phyloP scores from a whole-genome alignment of 2,113 vertebrate genomes.

The Columbina picui region DNA sequence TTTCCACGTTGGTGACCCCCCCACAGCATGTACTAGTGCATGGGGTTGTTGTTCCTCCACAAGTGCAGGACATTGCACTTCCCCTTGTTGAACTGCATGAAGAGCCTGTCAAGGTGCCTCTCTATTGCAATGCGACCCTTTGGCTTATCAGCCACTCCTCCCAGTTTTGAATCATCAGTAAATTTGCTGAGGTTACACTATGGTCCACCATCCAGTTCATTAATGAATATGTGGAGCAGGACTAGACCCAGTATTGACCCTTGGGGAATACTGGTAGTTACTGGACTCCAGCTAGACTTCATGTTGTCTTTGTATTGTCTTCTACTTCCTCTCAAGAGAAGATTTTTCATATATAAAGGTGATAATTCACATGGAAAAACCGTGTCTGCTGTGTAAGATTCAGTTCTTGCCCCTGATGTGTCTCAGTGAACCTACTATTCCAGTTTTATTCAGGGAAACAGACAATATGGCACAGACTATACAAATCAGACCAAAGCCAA shows the following conservation, averaged over 20 bases:
- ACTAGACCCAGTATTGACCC: too few species aligned
- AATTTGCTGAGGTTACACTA: too few species aligned
- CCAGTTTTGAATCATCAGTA: too few species aligned
- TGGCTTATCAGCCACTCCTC: too few species aligned
- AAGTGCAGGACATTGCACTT: too few species aligned
- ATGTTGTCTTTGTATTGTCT: neutral
- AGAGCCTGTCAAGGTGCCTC: too few species aligned
- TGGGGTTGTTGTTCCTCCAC: neutral
- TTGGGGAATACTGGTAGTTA: too few species aligned
- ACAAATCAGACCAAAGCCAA: neutral
- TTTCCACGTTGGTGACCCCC: neutral
- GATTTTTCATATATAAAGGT: neutral
- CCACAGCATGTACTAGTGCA: neutral
- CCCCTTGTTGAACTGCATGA: too few species aligned
- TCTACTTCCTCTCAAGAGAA: neutral
- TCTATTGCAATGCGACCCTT: too few species aligned
- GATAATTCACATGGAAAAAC: neutral
- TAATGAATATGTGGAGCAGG: too few species aligned
- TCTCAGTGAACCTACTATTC: neutral
- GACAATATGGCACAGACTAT: neutral
- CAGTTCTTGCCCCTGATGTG: neutral
- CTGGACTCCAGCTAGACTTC: neutral
- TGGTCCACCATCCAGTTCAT: too few species aligned
- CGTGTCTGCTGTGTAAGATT: neutral
- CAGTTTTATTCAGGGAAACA: neutral